These are phyloP conservation scores for Patella pellucida DNA, from an alignment of 2,888 invertebrate species.

Conservation along the genomic window DNA sequence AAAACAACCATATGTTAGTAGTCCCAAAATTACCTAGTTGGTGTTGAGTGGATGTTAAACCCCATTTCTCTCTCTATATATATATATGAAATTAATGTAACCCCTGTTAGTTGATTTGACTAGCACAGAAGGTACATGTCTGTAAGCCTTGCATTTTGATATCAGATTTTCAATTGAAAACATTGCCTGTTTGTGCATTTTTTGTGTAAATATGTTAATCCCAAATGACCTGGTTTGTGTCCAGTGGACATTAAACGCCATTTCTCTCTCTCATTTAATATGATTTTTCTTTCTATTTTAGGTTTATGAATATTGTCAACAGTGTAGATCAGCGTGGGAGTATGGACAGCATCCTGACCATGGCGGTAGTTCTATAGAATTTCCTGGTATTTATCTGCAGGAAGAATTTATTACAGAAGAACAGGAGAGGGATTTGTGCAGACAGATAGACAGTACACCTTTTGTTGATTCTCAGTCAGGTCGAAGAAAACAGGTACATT, in stretches of 20 bases:
- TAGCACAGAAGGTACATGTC: no score
- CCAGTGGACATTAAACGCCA: no score
- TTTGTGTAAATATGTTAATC: no score
- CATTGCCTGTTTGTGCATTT: no score
- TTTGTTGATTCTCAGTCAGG: slow-evolving; percentile 97
- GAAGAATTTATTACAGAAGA: slow-evolving; percentile 80
- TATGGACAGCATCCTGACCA: slow-evolving; percentile 38
- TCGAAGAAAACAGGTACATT: slow-evolving; percentile 85
- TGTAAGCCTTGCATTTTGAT: no score
- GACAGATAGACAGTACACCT: slow-evolving; percentile 82
- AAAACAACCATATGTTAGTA: neutral
- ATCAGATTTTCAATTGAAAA: no score
- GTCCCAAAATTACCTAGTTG: neutral
- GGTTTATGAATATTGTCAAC: slow-evolving; percentile 45
- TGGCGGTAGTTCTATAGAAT: slow-evolving; percentile 44
- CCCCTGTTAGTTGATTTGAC: no score
- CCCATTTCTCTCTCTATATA: no score
- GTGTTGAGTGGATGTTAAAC: no score
- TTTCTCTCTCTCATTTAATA: neutral
- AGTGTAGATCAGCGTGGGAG: slow-evolving; percentile 47
- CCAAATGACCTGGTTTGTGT: no score
- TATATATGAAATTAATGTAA: no score
- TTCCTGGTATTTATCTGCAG: slow-evolving; percentile 66
- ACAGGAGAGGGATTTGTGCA: slow-evolving; percentile 79
- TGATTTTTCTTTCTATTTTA: slow-evolving; percentile 24